Evolutionary conservation across 2,797 vertebrate genomes (phyloP), one percentile per base, ranked within the genome.

Genomic region (Pseudochirops corinnae): DNA sequence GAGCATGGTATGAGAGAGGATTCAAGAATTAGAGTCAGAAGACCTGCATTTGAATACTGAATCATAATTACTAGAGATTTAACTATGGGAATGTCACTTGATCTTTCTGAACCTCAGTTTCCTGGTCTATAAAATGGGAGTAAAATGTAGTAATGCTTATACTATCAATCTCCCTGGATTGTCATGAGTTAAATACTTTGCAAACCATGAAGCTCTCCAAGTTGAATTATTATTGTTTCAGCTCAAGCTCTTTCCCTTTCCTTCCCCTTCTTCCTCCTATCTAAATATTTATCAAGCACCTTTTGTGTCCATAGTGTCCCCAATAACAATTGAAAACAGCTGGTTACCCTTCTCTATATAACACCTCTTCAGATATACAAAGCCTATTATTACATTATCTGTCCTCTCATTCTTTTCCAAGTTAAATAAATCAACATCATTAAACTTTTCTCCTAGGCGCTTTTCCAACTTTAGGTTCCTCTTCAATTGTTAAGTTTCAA

Each of bases 401-500:
- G 57, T 92, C 91, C 46, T 94, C 82, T 92, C 39, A 50, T 87
- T 87, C 7, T 90, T 91, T 5, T 90, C 91, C 62, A 90, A 50
- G 18, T 93, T 92, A 93, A 94, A 28, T 62, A 94, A 94, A 57
- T 94, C 57, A 74, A 56, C 57, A 93, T n/a, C 2, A 56, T 90
- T 67, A 95, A 95, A 91, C 90, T 91, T 92, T 94, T 90, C 52
- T 16, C 18, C 33, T 91, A 60, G 39, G 52, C 93, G 93, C 12
- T 96, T 97, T 96, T 95, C 91, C 92, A 91, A 91, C 92, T 31
- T 53, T 56, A 4, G 91, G 0, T 14, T 58, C 92, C 82, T 16
- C 11, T 92, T 82, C 56, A 87, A 74, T 14, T 21, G 58, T 92
- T 82, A 90, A 94, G 50, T 91, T 28, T 82, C 56, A 91, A 93